phyloP scores from a whole-genome alignment of 2,113 vertebrate species.

The Heliornis fulica region DNA sequence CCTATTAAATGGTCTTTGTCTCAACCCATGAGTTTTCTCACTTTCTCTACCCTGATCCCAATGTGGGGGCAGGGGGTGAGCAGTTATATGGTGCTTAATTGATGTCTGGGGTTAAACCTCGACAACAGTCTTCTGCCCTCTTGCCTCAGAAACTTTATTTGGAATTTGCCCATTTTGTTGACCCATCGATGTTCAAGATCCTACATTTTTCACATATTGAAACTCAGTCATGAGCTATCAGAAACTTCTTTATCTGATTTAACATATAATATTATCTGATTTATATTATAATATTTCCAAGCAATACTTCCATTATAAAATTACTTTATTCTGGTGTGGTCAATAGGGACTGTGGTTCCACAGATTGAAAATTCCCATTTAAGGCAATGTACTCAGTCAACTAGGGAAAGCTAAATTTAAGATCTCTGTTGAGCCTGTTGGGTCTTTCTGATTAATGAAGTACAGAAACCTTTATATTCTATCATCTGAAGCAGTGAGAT shows the following conservation, averaged over 20 bases:
- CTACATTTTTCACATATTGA: not conserved
- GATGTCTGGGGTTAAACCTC: no score
- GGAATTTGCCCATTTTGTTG: not conserved
- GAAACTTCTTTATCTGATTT: not conserved
- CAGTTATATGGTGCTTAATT: no score
- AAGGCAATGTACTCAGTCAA: conserved; percentile 42
- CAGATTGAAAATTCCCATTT: conserved; percentile 43
- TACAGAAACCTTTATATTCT: conserved; percentile 20
- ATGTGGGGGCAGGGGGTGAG: no score
- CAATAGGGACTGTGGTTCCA: not conserved
- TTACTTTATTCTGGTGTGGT: not conserved
- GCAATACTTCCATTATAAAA: not conserved
- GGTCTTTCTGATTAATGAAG: conserved; percentile 21
- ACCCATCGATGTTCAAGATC: not conserved
- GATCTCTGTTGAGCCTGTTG: conserved; percentile 34
- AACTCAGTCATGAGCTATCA: not conserved
- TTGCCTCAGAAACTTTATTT: not conserved
- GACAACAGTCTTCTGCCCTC: not conserved
- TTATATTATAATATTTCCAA: not conserved
- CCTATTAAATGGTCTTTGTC: no score
- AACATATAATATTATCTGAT: not conserved
- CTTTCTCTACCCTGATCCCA: no score
- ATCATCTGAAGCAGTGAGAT: not conserved
- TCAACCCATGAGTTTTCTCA: no score
- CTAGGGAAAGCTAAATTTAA: conserved; percentile 56